Conservation (phyloP, 2,888 invertebrate species). For the Sarcophaga carnaria region DNA sequence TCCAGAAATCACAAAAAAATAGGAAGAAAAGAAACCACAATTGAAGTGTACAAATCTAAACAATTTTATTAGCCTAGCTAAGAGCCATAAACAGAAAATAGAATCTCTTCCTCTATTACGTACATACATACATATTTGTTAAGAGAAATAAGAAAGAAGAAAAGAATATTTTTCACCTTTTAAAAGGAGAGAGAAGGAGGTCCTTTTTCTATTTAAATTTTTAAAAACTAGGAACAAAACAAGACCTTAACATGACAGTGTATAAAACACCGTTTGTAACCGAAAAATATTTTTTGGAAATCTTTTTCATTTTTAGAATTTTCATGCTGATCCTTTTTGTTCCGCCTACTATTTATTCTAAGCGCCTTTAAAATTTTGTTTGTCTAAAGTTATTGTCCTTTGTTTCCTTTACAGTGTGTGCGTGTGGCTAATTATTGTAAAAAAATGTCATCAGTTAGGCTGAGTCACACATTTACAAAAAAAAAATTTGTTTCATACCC, state of each 20-base stretch:
- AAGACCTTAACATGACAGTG: no score
- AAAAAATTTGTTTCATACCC: not conserved
- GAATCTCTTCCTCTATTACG: not conserved
- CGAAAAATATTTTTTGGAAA: not conserved
- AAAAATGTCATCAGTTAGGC: conserved; percentile 59
- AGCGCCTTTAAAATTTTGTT: not conserved
- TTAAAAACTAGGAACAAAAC: no score
- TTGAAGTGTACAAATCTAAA: not conserved
- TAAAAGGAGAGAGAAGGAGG: no score
- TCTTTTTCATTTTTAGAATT: not conserved
- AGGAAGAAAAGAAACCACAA: conserved; percentile 37
- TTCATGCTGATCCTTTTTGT: not conserved
- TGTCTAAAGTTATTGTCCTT: conserved; percentile 24
- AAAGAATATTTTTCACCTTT: no score
- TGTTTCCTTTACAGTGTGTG: conserved; percentile 6
- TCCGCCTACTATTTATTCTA: not conserved
- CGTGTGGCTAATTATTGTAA: conserved; percentile 58
- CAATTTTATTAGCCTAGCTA: conserved; percentile 26
- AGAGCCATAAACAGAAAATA: conserved; percentile 29
- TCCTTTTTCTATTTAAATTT: no score
- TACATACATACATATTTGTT: no score
- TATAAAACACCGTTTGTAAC: no score
- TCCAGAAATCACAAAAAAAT: no score
- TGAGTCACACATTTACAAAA: conserved; percentile 38
- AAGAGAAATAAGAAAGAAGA: no score